Evolutionary conservation across 2,113 vertebrate species (phyloP), one percentile per base, ranked within the genome.

Genomic region (Eptesicus fuscus): DNA sequence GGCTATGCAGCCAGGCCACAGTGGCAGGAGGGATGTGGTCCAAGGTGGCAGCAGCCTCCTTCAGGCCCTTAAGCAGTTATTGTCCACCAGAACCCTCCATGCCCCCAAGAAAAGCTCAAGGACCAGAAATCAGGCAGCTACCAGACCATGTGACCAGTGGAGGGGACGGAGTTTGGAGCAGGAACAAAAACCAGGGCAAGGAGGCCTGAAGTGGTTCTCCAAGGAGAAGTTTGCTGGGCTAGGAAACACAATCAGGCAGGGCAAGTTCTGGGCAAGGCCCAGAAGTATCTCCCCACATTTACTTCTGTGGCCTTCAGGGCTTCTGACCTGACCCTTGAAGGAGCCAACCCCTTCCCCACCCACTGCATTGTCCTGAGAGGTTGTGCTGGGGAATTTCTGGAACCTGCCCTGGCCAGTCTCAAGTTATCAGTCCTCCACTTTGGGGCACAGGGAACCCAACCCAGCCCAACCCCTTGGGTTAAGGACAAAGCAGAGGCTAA

Each of bases 111-210:
- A 70, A 44, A 32, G 44, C 63, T 61, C 44, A 49, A 0, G 30
- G 22, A 23, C 40, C n/a, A 37, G 35, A 40, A 76, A 74, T 25
- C 32, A 6, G 85, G 59, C 23, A 40, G 77, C 76, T 12, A 8
- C n/a, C 37, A 44, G 2, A 9, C 44, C 22, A 4, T 0, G 22
- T 2, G 30, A 78, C 40, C 51, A 6, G 5, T 0, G 25, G 32
- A 56, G 37, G 40, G 70, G 56, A 37, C 5, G 1, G 86, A 49
- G 44, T 12, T 65, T 20, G 8, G 35, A 65, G 63, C 28, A 82
- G 65, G 2, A 35, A 28, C 47, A 32, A 4, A 2, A 37, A 67
- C 18, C 30, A 2, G 7, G 71, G 22, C n/a, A 0, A 3, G 49
- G 9, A 59, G 51, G 11, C 53, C 7, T 10, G 13, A 12, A 17